Evolutionary conservation across 2,797 vertebrate species (phyloP).

Genomic region (Gastrophryne carolinensis): DNA sequence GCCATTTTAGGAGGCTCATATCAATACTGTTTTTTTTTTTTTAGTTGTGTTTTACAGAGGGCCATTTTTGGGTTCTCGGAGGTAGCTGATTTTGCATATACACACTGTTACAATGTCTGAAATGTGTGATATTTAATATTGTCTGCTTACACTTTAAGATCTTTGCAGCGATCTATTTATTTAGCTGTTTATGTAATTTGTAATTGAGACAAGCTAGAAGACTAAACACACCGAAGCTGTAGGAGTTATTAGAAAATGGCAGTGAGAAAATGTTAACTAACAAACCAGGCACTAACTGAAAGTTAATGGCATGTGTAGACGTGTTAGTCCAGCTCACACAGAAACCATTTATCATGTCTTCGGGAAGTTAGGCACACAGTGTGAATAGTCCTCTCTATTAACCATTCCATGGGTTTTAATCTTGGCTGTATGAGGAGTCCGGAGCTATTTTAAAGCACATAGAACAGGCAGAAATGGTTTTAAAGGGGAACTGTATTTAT

Average conservation of each 20-base stretch:
- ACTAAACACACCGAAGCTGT: slow-evolving; percentile 82
- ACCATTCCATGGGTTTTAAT: too few species aligned
- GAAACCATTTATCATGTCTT: slow-evolving; percentile 29
- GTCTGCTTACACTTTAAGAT: slow-evolving; percentile 4
- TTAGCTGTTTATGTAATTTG: slow-evolving; percentile 5
- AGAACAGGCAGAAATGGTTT: too few species aligned
- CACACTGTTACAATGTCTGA: slow-evolving; percentile 13
- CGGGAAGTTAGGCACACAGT: slow-evolving; percentile 10
- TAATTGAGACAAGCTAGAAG: slow-evolving; percentile 72
- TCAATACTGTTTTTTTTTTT: too few species aligned
- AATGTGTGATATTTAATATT: slow-evolving; percentile 13
- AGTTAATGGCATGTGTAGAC: slow-evolving; percentile 40
- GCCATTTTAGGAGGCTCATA: too few species aligned
- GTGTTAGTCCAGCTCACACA: slow-evolving; percentile 28
- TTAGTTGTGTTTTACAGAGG: too few species aligned
- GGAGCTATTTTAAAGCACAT: too few species aligned
- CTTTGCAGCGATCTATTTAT: not conserved
- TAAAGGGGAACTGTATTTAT: too few species aligned
- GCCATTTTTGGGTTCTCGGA: too few species aligned
- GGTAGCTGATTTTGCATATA: too few species aligned
- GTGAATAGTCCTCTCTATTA: not conserved
- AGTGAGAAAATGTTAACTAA: slow-evolving; percentile 42
- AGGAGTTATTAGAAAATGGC: slow-evolving; percentile 33
- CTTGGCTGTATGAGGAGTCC: too few species aligned
- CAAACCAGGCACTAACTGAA: slow-evolving; percentile 44